Conservation (phyloP, 2,797 vertebrate genomes). For the Cyprinodon diabolis region DNA sequence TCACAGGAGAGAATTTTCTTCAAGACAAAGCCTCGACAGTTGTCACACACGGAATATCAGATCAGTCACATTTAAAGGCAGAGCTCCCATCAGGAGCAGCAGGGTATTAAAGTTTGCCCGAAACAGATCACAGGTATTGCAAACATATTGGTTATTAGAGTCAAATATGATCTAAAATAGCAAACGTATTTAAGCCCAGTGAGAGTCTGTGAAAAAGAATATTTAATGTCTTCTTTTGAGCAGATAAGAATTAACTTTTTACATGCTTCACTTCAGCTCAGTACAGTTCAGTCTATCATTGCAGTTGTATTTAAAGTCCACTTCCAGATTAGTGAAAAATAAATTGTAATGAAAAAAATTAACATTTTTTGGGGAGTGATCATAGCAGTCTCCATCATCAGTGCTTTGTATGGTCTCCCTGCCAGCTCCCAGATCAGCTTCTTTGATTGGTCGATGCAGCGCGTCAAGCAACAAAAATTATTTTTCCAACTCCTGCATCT, state of each 20-base stretch:
- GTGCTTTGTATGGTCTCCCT: too few species aligned
- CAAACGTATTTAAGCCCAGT: conserved; percentile 11
- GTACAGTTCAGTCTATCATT: background rate
- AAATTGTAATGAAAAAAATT: background rate
- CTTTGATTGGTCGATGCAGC: too few species aligned
- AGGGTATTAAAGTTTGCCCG: conserved; percentile 24
- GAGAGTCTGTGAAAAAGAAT: conserved; percentile 16
- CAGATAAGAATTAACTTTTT: conserved; percentile 16
- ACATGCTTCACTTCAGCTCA: conserved; percentile 5
- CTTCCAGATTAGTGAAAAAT: background rate
- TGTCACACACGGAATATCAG: conserved; percentile 25
- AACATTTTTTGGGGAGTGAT: too few species aligned
- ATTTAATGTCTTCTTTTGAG: conserved; percentile 7
- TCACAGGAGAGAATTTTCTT: conserved; percentile 25
- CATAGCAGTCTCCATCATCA: too few species aligned
- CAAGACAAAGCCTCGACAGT: background rate
- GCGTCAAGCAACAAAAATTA: too few species aligned
- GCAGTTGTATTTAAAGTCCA: background rate
- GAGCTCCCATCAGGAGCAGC: conserved; percentile 26
- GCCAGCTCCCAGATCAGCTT: too few species aligned
- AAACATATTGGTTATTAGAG: conserved; percentile 40
- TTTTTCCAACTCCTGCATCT: too few species aligned
- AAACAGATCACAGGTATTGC: conserved; percentile 34
- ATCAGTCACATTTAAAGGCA: conserved; percentile 29
- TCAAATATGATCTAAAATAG: conserved; percentile 45